A percentile compares a stretch with the other conserved stretches of the same genome.
Evolutionary conservation across 2,888 invertebrate genomes (phyloP).

Genomic region (Hypolimnas misippus): DNA sequence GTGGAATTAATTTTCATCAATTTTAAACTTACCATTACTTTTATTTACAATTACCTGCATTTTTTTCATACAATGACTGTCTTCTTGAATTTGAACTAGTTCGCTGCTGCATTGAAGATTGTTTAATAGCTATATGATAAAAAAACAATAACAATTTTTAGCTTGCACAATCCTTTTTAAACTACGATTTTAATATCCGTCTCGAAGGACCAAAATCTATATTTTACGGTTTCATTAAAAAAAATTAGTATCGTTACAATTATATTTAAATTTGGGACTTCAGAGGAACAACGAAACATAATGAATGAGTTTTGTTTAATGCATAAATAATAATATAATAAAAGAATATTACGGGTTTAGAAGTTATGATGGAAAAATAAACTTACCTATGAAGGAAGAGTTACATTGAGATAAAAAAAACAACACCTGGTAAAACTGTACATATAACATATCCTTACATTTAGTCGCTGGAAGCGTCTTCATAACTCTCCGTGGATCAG

Average conservation of each 20-base stretch:
- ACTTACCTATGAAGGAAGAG: too few relatives aligned
- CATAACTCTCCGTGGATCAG: constrained; percentile 16
- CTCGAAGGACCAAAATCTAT: background rate
- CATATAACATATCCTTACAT: constrained; percentile 22
- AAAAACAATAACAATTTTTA: background rate
- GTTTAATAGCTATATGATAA: constrained; percentile 24
- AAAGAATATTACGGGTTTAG: too few relatives aligned
- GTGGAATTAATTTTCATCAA: too few relatives aligned
- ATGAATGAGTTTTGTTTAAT: too few relatives aligned
- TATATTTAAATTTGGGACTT: too few relatives aligned
- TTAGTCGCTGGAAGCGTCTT: constrained; percentile 23
- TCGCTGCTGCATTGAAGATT: constrained; percentile 13
- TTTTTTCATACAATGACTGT: constrained; percentile 22
- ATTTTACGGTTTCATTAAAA: background rate
- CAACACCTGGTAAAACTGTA: too few relatives aligned
- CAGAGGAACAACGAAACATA: too few relatives aligned
- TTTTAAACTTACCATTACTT: too few relatives aligned
- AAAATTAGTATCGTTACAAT: too few relatives aligned
- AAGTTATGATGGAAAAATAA: too few relatives aligned
- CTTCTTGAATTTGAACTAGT: constrained; percentile 22
- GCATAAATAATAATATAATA: too few relatives aligned
- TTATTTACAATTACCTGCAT: constrained; percentile 9
- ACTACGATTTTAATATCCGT: background rate
- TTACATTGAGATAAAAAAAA: too few relatives aligned
- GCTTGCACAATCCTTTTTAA: background rate